Evolutionary conservation across 2,797 vertebrate genomes (phyloP).

Genomic region (Karalla daura): DNA sequence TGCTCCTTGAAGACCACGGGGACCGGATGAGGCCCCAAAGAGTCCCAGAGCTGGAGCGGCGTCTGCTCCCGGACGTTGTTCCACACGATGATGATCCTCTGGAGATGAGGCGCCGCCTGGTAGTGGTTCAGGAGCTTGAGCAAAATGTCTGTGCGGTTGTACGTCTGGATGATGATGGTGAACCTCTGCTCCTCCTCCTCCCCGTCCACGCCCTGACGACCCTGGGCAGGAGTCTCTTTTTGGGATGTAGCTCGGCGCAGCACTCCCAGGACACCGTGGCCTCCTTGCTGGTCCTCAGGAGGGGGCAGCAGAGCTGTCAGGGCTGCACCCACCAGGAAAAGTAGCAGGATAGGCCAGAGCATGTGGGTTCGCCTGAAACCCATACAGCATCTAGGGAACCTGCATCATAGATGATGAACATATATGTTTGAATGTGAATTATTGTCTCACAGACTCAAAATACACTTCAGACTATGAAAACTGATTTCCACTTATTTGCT

Average conservation of each 20-base stretch:
- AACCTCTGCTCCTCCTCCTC: constrained; percentile 78
- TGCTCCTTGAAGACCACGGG: constrained; percentile 92
- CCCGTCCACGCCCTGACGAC: constrained; percentile 22
- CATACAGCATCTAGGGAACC: constrained; percentile 54
- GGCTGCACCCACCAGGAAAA: constrained; percentile 75
- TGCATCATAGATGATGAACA: constrained; percentile 27
- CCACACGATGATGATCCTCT: constrained; percentile 92
- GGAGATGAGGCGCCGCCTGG: constrained; percentile 91
- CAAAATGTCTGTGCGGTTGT: constrained; percentile 94
- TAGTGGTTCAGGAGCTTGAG: constrained; percentile 95
- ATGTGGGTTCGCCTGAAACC: constrained; percentile 50
- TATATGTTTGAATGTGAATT: not conserved
- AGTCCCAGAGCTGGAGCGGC: constrained; percentile 88
- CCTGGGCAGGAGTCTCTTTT: not conserved
- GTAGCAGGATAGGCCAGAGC: constrained; percentile 72
- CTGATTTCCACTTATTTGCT: too few relatives aligned
- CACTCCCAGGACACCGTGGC: constrained; percentile 61
- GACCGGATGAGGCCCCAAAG: constrained; percentile 91
- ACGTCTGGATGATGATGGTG: constrained; percentile 93
- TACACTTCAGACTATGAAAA: too few relatives aligned
- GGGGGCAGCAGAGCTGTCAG: constrained; percentile 78
- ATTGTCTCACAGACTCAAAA: too few relatives aligned
- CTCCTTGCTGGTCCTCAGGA: constrained; percentile 60
- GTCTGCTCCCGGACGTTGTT: constrained; percentile 90
- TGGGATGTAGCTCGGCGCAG: constrained; percentile 34